Evolutionary conservation across 2,113 vertebrate species (phyloP).

Genomic region (Gymnobelideus leadbeateri): DNA sequence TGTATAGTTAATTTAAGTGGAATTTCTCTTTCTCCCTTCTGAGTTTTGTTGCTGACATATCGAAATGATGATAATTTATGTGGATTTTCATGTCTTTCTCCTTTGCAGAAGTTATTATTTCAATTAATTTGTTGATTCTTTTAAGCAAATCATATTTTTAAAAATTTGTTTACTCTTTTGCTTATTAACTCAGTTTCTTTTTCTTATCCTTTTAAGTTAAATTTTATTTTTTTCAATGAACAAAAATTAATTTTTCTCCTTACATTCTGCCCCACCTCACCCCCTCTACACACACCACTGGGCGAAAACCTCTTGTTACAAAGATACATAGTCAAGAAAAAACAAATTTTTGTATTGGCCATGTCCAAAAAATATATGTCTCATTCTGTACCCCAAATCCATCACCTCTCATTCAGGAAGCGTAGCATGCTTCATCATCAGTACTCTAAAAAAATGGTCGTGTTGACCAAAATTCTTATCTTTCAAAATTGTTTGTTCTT

Average conservation of each 20-base stretch:
- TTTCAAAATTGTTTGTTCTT: not conserved
- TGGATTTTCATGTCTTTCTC: not conserved
- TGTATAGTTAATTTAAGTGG: not conserved
- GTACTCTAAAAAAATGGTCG: not conserved
- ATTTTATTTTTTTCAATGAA: no score
- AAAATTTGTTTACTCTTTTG: not conserved
- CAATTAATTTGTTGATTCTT: not conserved
- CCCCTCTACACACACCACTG: not conserved
- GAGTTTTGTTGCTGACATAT: not conserved
- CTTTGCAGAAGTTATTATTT: not conserved
- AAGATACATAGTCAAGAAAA: not conserved
- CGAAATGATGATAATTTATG: not conserved
- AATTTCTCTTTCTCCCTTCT: not conserved
- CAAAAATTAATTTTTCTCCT: not conserved
- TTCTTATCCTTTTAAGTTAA: not conserved
- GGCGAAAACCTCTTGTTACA: not conserved
- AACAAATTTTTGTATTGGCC: not conserved
- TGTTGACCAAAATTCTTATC: not conserved
- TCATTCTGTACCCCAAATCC: not conserved
- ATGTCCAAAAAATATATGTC: not conserved
- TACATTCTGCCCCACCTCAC: no score
- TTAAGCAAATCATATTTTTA: not conserved
- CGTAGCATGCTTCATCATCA: not conserved
- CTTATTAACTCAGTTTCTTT: not conserved
- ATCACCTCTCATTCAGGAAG: not conserved